Conservation (phyloP, 2,797 vertebrate species). For the Pseudotriccus pelzelni region DNA sequence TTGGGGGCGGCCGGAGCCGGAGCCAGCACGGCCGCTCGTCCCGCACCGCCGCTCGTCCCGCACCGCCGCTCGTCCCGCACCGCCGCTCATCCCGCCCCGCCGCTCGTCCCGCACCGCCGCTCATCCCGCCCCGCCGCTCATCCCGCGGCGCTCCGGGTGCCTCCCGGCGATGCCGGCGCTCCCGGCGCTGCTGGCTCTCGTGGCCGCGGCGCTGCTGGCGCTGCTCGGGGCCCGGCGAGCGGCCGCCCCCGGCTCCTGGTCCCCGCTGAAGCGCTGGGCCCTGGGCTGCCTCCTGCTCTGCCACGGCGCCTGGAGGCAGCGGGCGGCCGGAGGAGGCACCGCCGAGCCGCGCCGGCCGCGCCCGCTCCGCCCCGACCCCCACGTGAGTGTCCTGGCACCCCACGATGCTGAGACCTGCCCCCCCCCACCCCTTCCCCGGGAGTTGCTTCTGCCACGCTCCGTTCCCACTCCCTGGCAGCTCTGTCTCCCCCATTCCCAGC, state of each 20-base stretch:
- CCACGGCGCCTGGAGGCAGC: not conserved
- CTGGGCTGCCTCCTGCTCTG: conserved; percentile 17
- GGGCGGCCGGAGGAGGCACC: not conserved
- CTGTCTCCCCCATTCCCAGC: too few species aligned
- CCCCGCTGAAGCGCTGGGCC: not conserved
- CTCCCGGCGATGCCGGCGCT: conserved; percentile 5
- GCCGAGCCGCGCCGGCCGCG: conserved; percentile 2
- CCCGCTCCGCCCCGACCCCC: not conserved
- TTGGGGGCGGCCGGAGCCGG: not conserved
- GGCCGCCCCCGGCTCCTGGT: not conserved
- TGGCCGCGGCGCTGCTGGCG: not conserved
- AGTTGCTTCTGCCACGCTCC: accelerated
- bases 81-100: too few species aligned
- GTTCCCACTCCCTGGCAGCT: accelerated
- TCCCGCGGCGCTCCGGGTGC: not conserved
- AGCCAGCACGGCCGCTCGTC: not conserved
- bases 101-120: not conserved
- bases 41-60: not conserved
- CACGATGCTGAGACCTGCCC: not conserved
- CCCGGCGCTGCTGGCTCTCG: not conserved
- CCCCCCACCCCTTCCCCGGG: too few species aligned
- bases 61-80: too few species aligned
- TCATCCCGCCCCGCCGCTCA: too few species aligned
- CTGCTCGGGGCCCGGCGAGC: not conserved
- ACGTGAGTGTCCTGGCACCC: conserved; percentile 15